Conservation (phyloP, 2,888 invertebrate species). For the Synergus umbraculus region DNA sequence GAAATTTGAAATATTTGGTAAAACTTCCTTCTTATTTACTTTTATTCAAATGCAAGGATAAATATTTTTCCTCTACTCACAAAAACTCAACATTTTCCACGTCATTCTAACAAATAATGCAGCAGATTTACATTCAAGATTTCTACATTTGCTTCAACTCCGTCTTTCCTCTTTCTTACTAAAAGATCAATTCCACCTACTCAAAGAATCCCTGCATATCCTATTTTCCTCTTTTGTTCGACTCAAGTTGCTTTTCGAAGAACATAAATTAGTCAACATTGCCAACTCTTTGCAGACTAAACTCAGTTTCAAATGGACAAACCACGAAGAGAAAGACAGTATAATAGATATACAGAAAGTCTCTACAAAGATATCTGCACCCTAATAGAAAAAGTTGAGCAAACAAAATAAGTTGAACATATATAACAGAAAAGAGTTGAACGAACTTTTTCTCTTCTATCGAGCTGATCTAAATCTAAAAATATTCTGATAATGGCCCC, state of each 20-base stretch:
- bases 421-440: too few species aligned
- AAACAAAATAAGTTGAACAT: not conserved
- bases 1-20: too few species aligned
- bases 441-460: too few species aligned
- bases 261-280: not conserved
- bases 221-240: not conserved
- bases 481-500: not conserved
- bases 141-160: not conserved
- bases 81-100: not conserved
- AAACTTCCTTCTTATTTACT: too few species aligned
- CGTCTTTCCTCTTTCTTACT: not conserved
- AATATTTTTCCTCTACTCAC: not conserved
- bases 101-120: not conserved
- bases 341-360: not conserved
- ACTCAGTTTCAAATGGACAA: not conserved
- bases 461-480: not conserved
- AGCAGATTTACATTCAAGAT: not conserved
- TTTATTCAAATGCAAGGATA: too few species aligned
- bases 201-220: not conserved
- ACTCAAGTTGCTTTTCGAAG: not conserved
- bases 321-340: not conserved
- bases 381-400: not conserved
- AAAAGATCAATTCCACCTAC: constrained; percentile 6
- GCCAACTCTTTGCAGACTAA: not conserved
- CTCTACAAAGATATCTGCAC: not conserved